Base-by-base conservation (phyloP, 2,888 invertebrate species). In the Altica lythri region DNA sequence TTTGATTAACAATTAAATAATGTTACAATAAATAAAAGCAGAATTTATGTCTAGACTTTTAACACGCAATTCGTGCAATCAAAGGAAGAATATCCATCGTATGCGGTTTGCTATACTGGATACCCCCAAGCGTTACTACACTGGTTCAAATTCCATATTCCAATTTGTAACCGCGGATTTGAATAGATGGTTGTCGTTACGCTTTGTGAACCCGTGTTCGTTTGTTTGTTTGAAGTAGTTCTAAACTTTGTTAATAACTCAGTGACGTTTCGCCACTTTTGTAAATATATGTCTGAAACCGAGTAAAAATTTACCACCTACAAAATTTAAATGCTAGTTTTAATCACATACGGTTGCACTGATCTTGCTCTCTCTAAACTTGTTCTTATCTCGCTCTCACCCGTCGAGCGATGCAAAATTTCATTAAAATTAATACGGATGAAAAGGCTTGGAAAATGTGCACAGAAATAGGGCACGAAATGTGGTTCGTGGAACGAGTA, bases 241-340 rank as follows among this genome's bases (percentile, higher is more conserved):
- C 37, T 16, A 37, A 53, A 53, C 53, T 53, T 53, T 53, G 43
- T 48, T 53, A 53, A 53, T 53, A 53, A 53, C 37, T 48, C 42
- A 22, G 48, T 37, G 40, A 48, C 48, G 53, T 48, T 43, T 37
- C 17, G 43, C 43, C 22, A 42, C 47, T 19, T 40, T 48, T 37
- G 53, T 37, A 53, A 53, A 53, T 43, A 53, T 48, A 53, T 47
- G 47, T 48, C 27, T 43, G 43, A 42, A 53, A 13, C 42, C 46
- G 45, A 25, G 8, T 42, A 32, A 53, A 53, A 47, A 46, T 53
- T 34, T 27, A 35, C 35, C 42, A 43, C 53, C 30, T 34, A 29
- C 25, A 25, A 44, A 38, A 32, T 30, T 32, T 46, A 27, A 17
- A 42, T 42, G 19, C 16, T 6, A 42, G 47, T 27, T 53, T 53